Evolutionary conservation across 2,797 vertebrate genomes (phyloP).

Genomic region (Aotus griseimembra): DNA sequence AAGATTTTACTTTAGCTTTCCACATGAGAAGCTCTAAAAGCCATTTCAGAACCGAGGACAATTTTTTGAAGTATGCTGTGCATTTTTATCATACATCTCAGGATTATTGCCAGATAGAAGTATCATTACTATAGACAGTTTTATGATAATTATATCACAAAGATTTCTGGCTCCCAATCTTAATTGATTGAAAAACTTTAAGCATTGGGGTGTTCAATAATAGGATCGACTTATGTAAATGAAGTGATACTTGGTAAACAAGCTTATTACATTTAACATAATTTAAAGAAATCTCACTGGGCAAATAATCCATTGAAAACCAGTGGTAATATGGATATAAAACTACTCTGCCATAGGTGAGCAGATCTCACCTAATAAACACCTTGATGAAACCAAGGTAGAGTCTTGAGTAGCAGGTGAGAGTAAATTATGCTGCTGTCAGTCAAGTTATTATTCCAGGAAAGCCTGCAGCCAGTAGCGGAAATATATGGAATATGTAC

Average conservation of each 20-base stretch:
- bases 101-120: not conserved
- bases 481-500: not conserved
- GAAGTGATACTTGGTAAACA: not conserved
- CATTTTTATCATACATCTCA: not conserved
- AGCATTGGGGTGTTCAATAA: not conserved
- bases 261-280: not conserved
- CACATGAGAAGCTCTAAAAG: not conserved
- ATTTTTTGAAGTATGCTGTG: not conserved
- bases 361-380: not conserved
- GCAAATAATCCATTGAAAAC: not conserved
- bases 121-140: not conserved
- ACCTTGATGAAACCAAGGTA: not conserved
- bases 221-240: not conserved
- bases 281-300: not conserved
- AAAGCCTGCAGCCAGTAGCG: not conserved
- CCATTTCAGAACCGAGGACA: not conserved
- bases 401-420: not conserved
- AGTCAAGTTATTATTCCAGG: not conserved
- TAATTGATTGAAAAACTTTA: not conserved
- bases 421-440: not conserved
- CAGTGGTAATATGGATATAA: not conserved
- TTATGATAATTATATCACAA: not conserved
- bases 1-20: not conserved
- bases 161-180: not conserved
- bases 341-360: not conserved